These are phyloP conservation scores for Lampris incognitus DNA, from an alignment of 2,113 vertebrate genomes.

Conservation along the genomic window DNA sequence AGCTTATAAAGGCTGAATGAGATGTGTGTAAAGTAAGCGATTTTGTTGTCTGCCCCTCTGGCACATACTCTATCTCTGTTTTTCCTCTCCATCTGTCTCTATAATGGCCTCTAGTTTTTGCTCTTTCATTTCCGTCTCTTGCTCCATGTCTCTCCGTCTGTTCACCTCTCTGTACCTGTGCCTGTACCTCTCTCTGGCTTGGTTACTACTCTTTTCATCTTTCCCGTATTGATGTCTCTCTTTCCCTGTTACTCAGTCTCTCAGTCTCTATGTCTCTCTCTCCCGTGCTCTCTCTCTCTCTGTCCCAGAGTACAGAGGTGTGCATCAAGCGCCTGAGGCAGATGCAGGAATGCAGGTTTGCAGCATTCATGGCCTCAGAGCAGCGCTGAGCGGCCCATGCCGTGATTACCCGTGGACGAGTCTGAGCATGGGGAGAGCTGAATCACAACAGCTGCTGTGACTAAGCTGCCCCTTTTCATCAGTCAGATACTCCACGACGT, in stretches of 20 bases:
- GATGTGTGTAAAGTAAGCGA: conserved; percentile 53
- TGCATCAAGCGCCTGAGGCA: conserved; percentile 57
- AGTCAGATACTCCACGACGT: not conserved
- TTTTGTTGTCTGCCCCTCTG: conserved; percentile 52
- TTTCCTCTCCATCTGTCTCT: not conserved
- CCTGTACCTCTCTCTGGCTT: not conserved
- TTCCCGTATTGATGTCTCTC: conserved; percentile 3
- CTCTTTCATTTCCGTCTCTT: not conserved
- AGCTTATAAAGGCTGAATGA: conserved; percentile 49
- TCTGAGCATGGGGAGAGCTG: conserved; percentile 66
- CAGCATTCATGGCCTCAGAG: conserved; percentile 59
- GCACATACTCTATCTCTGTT: conserved; percentile 49
- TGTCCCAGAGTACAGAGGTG: conserved; percentile 30
- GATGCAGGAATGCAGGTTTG: conserved; percentile 72
- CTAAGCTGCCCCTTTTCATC: conserved; percentile 40
- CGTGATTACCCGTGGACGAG: conserved; percentile 59
- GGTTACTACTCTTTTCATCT: conserved; percentile 12
- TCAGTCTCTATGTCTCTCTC: not conserved
- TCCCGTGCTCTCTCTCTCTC: conserved; percentile 2
- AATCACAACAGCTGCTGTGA: conserved; percentile 60
- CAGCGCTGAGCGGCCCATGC: conserved; percentile 19
- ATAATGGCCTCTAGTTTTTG: not conserved
- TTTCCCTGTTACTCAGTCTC: not conserved
- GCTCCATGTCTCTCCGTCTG: conserved; percentile 15
- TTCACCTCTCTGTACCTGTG: conserved; percentile 15